phyloP scores from a whole-genome alignment of 2,888 invertebrate genomes.

The Patella ulyssiponensis region DNA sequence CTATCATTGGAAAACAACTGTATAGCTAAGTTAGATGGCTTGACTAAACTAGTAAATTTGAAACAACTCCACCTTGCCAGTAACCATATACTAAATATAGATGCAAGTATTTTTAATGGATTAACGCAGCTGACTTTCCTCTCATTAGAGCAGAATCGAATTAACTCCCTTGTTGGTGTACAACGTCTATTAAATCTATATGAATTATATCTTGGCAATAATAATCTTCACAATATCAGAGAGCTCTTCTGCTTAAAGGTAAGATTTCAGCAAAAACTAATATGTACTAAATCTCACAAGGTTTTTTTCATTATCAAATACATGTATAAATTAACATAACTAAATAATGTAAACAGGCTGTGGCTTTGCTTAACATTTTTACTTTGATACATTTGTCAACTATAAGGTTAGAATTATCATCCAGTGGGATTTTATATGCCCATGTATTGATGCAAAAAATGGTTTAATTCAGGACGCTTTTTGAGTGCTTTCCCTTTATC shows the following conservation, averaged over 20 bases:
- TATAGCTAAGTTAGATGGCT: constrained; percentile 62
- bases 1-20: constrained; percentile 70
- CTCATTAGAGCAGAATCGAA: constrained; percentile 67
- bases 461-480: no score
- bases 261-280: background rate
- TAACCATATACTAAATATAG: constrained; percentile 66
- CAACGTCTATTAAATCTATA: constrained; percentile 59
- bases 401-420: no score
- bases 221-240: constrained; percentile 65
- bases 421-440: no score
- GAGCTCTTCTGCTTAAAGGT: constrained; percentile 71
- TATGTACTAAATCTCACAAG: background rate
- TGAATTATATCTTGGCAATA: constrained; percentile 71
- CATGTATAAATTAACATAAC: no score
- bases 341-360: no score
- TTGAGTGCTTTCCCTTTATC: no score
- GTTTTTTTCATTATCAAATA: background rate
- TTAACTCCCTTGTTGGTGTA: constrained; percentile 63
- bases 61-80: constrained; percentile 63
- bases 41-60: constrained; percentile 60
- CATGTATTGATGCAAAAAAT: no score
- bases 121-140: constrained; percentile 62
- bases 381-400: no score
- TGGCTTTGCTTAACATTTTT: no score
- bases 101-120: constrained; percentile 55